These are phyloP conservation scores for Aphelenchoides bicaudatus DNA, from an alignment of 2,888 invertebrate genomes.

Conservation along the genomic window DNA sequence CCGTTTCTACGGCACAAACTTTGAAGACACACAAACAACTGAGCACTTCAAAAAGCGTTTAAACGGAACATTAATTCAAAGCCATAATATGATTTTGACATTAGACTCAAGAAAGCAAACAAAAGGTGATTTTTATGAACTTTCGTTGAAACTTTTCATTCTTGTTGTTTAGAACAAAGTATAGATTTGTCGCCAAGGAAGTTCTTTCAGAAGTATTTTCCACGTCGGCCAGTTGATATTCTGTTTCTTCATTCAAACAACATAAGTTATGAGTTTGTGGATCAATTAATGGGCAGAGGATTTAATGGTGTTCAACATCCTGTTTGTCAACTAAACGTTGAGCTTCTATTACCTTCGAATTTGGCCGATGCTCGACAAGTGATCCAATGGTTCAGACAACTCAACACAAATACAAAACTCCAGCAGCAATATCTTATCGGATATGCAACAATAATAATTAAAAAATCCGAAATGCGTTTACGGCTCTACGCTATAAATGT, in stretches of 20 bases:
- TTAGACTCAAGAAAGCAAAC: background rate
- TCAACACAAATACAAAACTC: background rate
- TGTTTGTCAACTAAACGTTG: constrained; percentile 12
- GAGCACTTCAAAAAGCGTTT: background rate
- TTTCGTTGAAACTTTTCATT: background rate
- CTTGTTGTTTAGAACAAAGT: too few relatives aligned
- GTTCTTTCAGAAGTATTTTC: constrained; percentile 5
- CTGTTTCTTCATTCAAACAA: constrained; percentile 6
- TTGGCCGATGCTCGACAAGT: background rate
- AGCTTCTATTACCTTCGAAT: background rate
- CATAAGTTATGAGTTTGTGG: background rate
- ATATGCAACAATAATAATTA: background rate
- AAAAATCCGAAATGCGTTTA: background rate
- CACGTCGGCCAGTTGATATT: constrained; percentile 11
- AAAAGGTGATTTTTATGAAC: background rate
- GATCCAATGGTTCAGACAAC: constrained; percentile 5
- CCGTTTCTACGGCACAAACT: background rate
- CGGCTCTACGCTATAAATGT: constrained; percentile 12
- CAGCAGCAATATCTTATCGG: constrained; percentile 9
- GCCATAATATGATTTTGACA: background rate
- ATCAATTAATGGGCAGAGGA: constrained; percentile 13
- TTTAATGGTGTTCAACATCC: constrained; percentile 8
- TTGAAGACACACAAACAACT: background rate
- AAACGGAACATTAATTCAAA: constrained; percentile 10
- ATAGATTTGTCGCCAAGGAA: too few relatives aligned